Evolutionary conservation across 1,140 invertebrate species (phyloP), one percentile per base, ranked within the genome.

Genomic region (Thaumatotibia leucotreta): DNA sequence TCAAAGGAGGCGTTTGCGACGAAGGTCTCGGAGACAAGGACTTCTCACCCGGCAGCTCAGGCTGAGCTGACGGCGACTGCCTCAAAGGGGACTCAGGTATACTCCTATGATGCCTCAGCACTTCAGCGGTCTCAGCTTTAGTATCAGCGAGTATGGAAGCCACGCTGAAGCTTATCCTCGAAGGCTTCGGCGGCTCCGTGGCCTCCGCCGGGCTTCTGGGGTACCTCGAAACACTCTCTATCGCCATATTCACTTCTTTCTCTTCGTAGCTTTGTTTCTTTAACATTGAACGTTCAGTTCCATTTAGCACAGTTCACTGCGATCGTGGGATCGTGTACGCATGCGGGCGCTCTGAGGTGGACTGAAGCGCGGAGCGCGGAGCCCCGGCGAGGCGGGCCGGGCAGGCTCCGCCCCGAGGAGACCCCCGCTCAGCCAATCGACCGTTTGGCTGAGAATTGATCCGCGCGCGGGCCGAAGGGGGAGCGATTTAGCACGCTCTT

Each of bases 111-210:
- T 92, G 89, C 39, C 90, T 79, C 22, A 92, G 83, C 68, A 91
- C 91, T 63, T 92, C 89, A 1, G 82, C 83, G 0, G 80, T 86
- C 35, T 84, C 89, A 4, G 92, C 92, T 69, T 94, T 91, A 4
- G 93, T 94, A 71, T 95, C 94, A 0, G 94, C 94, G 69, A 95
- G 77, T 23, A 95, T 88, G 0, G 94, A 94, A 0, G 94, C 94
- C 9, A 95, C 94, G 84, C 94, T 95, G 83, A 95, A 95, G 83
- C 93, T 94, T 72, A 95, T 93, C 67, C 92, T 84, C n/a, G 92
- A 89, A 4, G 82, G 83, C 70, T 92, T 93, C 71, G 92, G 92
- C 52, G 92, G 89, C 65, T 92, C 93, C 31, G 93, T 89, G 61
- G 92, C 80, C 70, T 92, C 80, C n/a, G 92, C 91, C 69, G 92